A percentile compares a stretch with the other conserved stretches of the same genome.
phyloP scores from a whole-genome alignment of 2,797 vertebrate species.

The Anomalospiza imberbis region DNA sequence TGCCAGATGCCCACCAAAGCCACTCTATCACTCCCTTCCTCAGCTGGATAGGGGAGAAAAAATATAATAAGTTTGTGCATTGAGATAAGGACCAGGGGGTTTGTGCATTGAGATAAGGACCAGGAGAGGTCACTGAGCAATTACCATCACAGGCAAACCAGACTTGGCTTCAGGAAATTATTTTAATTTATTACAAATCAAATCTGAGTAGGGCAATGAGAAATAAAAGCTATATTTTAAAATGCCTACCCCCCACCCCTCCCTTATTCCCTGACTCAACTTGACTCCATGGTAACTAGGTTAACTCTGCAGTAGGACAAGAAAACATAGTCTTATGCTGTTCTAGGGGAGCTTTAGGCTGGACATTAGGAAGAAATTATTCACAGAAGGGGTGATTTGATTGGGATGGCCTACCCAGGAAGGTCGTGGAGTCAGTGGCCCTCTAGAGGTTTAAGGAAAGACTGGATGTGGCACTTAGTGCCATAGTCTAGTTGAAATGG shows the following conservation, averaged over 20 bases:
- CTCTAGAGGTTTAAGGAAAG: background rate
- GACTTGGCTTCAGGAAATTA: background rate
- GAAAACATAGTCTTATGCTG: background rate
- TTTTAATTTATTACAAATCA: background rate
- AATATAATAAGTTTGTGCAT: background rate
- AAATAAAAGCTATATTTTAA: background rate
- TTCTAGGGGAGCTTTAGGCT: background rate
- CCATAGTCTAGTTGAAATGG: background rate
- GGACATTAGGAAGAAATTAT: background rate
- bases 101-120: background rate
- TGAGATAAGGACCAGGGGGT: background rate
- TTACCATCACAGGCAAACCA: background rate
- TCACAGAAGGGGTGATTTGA: background rate
- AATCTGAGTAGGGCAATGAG: background rate
- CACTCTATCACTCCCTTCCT: background rate
- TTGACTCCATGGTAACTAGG: background rate
- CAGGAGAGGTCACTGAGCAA: background rate
- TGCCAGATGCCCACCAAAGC: background rate
- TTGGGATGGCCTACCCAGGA: background rate
- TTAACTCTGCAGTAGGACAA: background rate
- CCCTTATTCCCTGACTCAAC: background rate
- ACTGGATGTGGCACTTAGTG: background rate
- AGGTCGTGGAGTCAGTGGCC: background rate
- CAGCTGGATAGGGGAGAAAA: background rate
- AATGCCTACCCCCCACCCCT: background rate